Evolutionary conservation across 2,888 invertebrate genomes (phyloP).

Genomic region (Mystacides longicornis): DNA sequence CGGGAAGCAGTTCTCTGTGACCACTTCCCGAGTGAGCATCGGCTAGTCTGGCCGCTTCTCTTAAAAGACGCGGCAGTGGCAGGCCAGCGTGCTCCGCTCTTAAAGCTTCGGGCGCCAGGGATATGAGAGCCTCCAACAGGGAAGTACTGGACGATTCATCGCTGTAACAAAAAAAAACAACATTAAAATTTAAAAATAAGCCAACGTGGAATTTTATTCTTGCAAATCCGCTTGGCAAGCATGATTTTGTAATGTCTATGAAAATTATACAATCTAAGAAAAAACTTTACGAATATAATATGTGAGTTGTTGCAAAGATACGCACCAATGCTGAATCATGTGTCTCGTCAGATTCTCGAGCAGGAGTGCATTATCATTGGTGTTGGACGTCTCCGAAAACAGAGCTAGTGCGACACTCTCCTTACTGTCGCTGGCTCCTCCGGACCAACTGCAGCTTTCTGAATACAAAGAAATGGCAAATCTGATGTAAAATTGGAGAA

Average conservation of each 20-base stretch:
- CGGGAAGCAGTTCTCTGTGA: slow-evolving; percentile 72
- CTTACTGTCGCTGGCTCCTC: slow-evolving; percentile 33
- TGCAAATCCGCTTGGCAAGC: too few relatives aligned
- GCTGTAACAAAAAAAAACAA: slow-evolving; percentile 26
- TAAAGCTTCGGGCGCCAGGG: slow-evolving; percentile 34
- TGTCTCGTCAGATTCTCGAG: slow-evolving; percentile 43
- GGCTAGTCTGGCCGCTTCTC: slow-evolving; percentile 56
- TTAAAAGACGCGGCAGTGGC: slow-evolving; percentile 35
- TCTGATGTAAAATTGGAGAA: too few relatives aligned
- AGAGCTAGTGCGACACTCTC: slow-evolving; percentile 32
- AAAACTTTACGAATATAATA: too few relatives aligned
- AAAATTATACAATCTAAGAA: too few relatives aligned
- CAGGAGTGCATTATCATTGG: slow-evolving; percentile 40
- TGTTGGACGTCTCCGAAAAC: slow-evolving; percentile 31
- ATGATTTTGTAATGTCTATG: too few relatives aligned
- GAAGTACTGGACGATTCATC: slow-evolving; percentile 39
- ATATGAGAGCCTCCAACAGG: slow-evolving; percentile 40
- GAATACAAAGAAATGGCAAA: too few relatives aligned
- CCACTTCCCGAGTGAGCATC: slow-evolving; percentile 78
- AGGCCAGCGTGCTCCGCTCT: slow-evolving; percentile 37
- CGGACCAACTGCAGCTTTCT: slow-evolving; percentile 42
- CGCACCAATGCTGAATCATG: slow-evolving; percentile 37
- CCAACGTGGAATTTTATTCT: too few relatives aligned
- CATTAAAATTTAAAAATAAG: background rate
- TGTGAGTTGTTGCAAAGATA: too few relatives aligned